phyloP scores from a whole-genome alignment of 2,888 invertebrate genomes.

The Lasioglossum lativentre region DNA sequence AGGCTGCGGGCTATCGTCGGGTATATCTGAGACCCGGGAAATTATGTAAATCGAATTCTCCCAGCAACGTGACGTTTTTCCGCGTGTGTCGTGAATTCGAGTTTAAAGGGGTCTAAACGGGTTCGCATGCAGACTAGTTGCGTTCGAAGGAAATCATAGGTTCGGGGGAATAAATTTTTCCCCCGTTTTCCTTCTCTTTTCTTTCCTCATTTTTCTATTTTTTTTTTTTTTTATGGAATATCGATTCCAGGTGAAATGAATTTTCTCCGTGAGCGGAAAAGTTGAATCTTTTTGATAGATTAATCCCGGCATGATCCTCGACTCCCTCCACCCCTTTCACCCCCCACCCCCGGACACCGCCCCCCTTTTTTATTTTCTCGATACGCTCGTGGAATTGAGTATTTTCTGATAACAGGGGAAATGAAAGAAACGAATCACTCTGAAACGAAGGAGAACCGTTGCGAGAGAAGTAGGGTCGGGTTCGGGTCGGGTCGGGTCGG shows the following conservation, averaged over 20 bases:
- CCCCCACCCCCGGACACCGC: neutral
- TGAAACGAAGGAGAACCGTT: slow-evolving; percentile 21
- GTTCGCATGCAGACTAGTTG: neutral
- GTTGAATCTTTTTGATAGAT: slow-evolving; percentile 25
- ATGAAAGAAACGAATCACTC: slow-evolving; percentile 31
- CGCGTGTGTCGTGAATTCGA: neutral
- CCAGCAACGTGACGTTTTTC: neutral
- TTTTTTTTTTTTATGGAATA: neutral
- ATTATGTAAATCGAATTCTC: slow-evolving; percentile 19
- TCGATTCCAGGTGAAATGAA: slow-evolving; percentile 12
- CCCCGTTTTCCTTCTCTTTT: neutral
- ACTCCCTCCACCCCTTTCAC: no score
- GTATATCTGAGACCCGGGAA: slow-evolving; percentile 10
- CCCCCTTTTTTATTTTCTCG: slow-evolving; percentile 9
- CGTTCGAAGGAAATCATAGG: slow-evolving; percentile 16
- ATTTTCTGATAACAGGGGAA: slow-evolving; percentile 31
- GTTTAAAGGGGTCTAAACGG: neutral
- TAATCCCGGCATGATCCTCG: slow-evolving; percentile 8
- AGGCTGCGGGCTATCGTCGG: neutral
- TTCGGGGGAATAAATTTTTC: neutral
- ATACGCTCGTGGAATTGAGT: slow-evolving; percentile 28
- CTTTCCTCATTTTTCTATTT: neutral
- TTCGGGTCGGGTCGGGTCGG: neutral
- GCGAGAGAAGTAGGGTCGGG: neutral
- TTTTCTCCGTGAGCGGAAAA: slow-evolving; percentile 18